Evolutionary conservation across 2,113 vertebrate genomes (phyloP).

Genomic region (Pteronura brasiliensis): DNA sequence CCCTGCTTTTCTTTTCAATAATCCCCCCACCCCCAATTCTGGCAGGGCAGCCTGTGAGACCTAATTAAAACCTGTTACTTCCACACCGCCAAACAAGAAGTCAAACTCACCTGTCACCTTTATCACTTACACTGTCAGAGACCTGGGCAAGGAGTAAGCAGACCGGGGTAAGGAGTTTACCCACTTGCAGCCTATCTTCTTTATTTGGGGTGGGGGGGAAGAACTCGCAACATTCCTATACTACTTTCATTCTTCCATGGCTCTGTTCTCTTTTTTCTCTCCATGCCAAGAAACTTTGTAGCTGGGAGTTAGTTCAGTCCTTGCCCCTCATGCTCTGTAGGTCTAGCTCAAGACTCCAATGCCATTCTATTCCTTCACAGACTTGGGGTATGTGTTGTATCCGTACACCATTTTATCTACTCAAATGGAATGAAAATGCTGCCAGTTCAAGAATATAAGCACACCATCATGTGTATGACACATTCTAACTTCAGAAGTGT

Average conservation of each 20-base stretch:
- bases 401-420: neutral
- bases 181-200: neutral
- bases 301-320: neutral
- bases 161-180: neutral
- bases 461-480: neutral
- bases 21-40: neutral
- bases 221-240: neutral
- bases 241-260: neutral
- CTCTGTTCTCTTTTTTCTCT: neutral
- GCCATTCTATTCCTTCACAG: neutral
- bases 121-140: neutral
- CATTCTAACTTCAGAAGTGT: neutral
- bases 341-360: neutral
- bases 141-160: neutral
- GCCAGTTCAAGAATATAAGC: neutral
- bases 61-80: neutral
- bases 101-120: neutral
- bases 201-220: neutral
- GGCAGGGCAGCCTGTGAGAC: neutral
- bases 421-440: neutral
- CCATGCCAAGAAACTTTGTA: neutral
- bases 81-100: neutral
- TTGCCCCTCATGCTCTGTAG: neutral
- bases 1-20: constrained; percentile 60
- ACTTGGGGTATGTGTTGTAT: neutral